These are phyloP conservation scores for Pithys albifrons DNA, from an alignment of 2,113 vertebrate species.

Conservation along the genomic window DNA sequence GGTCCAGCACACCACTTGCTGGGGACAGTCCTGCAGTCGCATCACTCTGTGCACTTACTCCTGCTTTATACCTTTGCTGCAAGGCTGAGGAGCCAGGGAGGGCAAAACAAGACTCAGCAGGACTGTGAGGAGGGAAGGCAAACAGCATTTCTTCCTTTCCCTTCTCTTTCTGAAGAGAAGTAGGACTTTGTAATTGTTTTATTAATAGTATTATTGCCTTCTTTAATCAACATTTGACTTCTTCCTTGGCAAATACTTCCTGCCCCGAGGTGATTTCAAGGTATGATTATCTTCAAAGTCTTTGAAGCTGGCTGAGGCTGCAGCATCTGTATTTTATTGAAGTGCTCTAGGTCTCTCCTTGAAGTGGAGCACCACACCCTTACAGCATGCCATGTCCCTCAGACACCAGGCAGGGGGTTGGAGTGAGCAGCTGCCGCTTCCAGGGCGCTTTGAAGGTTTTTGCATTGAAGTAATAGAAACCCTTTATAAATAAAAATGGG, in stretches of 20 bases:
- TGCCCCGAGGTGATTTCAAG: background rate
- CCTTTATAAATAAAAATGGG: background rate
- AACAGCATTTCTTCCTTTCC: background rate
- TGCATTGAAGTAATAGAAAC: background rate
- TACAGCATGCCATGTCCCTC: background rate
- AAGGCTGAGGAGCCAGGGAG: background rate
- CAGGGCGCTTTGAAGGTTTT: accelerated
- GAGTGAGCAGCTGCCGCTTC: background rate
- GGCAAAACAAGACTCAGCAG: background rate
- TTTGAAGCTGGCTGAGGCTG: conserved; percentile 5
- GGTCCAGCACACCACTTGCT: accelerated
- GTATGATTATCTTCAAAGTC: conserved; percentile 54
- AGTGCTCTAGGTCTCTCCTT: background rate
- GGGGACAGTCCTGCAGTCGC: background rate
- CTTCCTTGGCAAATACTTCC: conserved; percentile 1
- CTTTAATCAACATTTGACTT: conserved; percentile 22
- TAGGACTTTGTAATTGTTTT: background rate
- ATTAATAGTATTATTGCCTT: background rate
- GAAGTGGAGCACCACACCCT: background rate
- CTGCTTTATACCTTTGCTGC: background rate
- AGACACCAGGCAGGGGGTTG: background rate
- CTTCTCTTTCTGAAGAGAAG: background rate
- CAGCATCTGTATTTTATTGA: conserved; percentile 32
- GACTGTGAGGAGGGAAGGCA: background rate
- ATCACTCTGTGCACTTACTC: accelerated